phyloP scores from a whole-genome alignment of 2,113 vertebrate species.

The Nothoprocta pentlandii region DNA sequence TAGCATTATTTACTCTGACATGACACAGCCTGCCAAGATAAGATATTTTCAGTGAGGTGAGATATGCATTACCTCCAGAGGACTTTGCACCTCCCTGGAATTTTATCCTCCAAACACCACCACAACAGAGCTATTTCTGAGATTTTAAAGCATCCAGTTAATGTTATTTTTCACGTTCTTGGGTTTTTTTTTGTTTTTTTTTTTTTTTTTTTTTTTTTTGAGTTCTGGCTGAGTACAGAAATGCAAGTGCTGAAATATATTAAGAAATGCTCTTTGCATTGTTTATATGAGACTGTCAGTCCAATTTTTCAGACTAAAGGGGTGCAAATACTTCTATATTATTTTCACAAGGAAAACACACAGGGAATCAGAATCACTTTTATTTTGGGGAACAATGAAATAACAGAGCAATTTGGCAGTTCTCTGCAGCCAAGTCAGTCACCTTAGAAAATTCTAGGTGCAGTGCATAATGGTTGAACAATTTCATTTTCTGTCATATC shows the following conservation, averaged over 20 bases:
- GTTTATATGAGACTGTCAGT: not conserved
- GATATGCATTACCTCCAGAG: constrained; percentile 1
- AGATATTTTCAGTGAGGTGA: constrained; percentile 31
- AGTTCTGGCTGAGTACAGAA: not conserved
- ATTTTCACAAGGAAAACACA: not conserved
- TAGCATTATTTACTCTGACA: constrained; percentile 35
- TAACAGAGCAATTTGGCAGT: not conserved
- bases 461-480: constrained; percentile 3
- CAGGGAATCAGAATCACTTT: not conserved
- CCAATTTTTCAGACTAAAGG: not conserved
- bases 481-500: constrained; percentile 35
- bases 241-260: not conserved
- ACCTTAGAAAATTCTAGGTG: constrained; percentile 50
- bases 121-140: not conserved
- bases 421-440: constrained; percentile 48
- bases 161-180: not conserved
- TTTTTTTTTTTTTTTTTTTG: not conserved
- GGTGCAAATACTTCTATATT: not conserved
- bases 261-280: not conserved
- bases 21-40: constrained; percentile 40
- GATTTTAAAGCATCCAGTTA: constrained; percentile 6
- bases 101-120: not conserved
- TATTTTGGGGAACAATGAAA: not conserved
- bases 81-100: constrained; percentile 33
- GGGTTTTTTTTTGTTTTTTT: not conserved